Conservation (phyloP, 2,113 vertebrate species). For the Leucoraja erinaceus region DNA sequence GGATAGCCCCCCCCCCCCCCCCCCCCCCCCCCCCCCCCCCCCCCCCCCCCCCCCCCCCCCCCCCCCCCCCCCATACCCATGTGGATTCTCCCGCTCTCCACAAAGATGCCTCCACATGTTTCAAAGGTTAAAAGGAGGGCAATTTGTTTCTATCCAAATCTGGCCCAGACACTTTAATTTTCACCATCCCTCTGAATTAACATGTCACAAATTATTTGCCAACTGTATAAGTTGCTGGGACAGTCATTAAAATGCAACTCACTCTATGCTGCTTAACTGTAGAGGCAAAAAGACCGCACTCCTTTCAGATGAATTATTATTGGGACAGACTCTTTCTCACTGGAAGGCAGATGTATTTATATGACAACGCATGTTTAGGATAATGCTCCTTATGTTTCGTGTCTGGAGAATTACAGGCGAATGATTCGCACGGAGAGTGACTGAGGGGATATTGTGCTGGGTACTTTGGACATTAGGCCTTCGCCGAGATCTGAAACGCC, state of each 20-base stretch:
- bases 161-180: background rate
- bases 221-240: background rate
- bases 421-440: background rate
- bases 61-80: too few relatives aligned
- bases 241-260: background rate
- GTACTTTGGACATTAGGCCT: background rate
- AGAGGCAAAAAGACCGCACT: background rate
- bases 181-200: background rate
- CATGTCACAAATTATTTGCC: background rate
- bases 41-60: background rate
- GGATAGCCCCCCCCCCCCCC: background rate
- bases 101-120: background rate
- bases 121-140: too few relatives aligned
- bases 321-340: background rate
- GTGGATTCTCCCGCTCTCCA: background rate
- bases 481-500: slow-evolving; percentile 7
- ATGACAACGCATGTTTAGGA: background rate
- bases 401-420: background rate
- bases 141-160: background rate
- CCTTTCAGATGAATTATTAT: background rate
- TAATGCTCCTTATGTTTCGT: background rate
- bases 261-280: background rate
- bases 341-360: background rate
- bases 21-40: background rate
- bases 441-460: background rate